Base-by-base conservation (phyloP, 2,113 vertebrate genomes). In the Chloropsis hardwickii region DNA sequence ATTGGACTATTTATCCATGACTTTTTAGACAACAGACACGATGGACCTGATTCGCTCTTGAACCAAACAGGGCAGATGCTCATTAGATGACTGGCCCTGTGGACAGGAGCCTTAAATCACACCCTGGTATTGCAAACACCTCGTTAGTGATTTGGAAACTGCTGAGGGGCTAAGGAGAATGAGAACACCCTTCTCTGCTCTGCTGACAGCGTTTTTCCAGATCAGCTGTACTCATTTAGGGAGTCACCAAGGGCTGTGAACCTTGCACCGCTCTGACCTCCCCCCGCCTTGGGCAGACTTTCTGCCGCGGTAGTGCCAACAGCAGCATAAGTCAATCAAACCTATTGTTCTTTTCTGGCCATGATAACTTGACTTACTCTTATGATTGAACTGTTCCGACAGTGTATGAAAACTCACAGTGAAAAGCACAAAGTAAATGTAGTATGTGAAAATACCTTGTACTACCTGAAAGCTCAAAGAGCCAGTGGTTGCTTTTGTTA, bases 1-100 rank as follows among this genome's bases (percentile, higher is more conserved):
- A 95, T 96, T 94, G 94, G 72, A 70, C 90, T 92, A 97, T 97
- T 97, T 97, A 97, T 95, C 82, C 91, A 66, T 2, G 5, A 86
- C 61, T 83, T 92, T 94, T 94, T 66, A 97, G 81, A 87, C 81
- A 94, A 91, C 67, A 71, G 27, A 40, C 3, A 0, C 1, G 12
- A 88, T 71, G 70, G 87, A 56, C 81, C 70, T 50, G 62, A 66
- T 64, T 91, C 0, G 0, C 64, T 94, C 58, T 71, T 61, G 61
- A 53, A 80, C 54, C 39, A 48, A 90, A 61, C 1, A 18, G 71
- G 64, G 64, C 76, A 95, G 71, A 90, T 61, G 77, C 76, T 88
- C 86, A 58, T 88, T 91, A 94, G 71, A 65, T 35, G n/a, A 47
- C 67, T 61, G 51, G 45, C n/a, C 81, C 65, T 44, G 37, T 58